Evolutionary conservation across 2,797 vertebrate species (phyloP).

Genomic region (Menidia menidia): DNA sequence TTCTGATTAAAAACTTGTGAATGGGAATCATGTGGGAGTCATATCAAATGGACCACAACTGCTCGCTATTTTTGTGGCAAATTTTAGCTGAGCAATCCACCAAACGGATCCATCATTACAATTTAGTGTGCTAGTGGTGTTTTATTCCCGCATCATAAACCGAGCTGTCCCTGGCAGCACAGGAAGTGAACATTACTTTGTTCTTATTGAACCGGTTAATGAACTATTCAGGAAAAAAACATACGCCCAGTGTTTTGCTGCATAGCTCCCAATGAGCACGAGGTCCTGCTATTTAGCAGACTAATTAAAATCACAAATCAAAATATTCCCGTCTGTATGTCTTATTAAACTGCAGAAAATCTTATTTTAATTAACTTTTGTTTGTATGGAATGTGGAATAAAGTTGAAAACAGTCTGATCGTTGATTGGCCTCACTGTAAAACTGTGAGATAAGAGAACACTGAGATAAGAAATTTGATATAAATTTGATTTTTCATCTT

Average conservation of each 20-base stretch:
- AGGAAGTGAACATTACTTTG: slow-evolving; percentile 67
- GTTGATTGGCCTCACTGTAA: slow-evolving; percentile 19
- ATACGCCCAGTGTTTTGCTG: slow-evolving; percentile 54
- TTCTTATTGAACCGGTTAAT: slow-evolving; percentile 73
- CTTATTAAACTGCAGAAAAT: slow-evolving; percentile 45
- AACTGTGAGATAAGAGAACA: slow-evolving; percentile 2
- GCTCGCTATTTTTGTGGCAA: slow-evolving; percentile 20
- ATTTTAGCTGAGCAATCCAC: slow-evolving; percentile 31
- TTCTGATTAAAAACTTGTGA: neutral
- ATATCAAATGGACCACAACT: slow-evolving; percentile 4
- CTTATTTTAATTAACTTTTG: too few relatives aligned
- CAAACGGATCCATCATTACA: slow-evolving; percentile 33
- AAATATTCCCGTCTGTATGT: slow-evolving; percentile 44
- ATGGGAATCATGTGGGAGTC: slow-evolving; percentile 1
- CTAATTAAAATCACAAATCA: slow-evolving; percentile 74
- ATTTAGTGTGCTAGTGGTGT: slow-evolving; percentile 21
- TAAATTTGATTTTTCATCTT: slow-evolving; percentile 3
- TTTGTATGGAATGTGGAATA: too few relatives aligned
- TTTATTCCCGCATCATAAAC: slow-evolving; percentile 46
- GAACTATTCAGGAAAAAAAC: slow-evolving; percentile 68
- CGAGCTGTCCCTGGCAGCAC: slow-evolving; percentile 42
- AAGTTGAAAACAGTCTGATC: slow-evolving; percentile 13
- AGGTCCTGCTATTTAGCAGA: slow-evolving; percentile 50
- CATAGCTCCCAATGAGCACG: slow-evolving; percentile 50
- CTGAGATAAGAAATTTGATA: neutral